phyloP scores from a whole-genome alignment of 2,888 invertebrate species.

The Clitarchus hookeri region DNA sequence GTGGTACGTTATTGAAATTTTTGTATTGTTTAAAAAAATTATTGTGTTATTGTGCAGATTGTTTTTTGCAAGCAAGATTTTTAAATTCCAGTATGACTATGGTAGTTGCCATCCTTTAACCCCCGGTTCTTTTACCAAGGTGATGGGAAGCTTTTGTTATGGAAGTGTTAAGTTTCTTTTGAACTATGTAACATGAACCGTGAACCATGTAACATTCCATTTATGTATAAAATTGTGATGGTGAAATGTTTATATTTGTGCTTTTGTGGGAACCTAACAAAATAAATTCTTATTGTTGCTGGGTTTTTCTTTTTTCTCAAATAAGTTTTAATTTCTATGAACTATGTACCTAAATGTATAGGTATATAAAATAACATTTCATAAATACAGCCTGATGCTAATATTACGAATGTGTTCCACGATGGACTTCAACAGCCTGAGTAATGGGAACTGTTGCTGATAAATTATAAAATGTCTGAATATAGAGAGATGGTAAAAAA shows the following conservation, averaged over 20 bases:
- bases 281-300: conserved; percentile 28
- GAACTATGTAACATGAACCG: not conserved
- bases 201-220: conserved; percentile 12
- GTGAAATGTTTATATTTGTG: conserved; percentile 22
- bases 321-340: too few relatives aligned
- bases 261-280: conserved; percentile 28
- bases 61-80: not conserved
- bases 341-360: too few relatives aligned
- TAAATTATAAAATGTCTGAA: too few relatives aligned
- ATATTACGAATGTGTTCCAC: too few relatives aligned
- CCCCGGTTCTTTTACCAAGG: not conserved
- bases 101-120: not conserved
- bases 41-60: too few relatives aligned
- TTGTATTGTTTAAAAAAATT: too few relatives aligned
- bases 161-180: not conserved
- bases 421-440: too few relatives aligned
- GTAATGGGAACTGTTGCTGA: too few relatives aligned
- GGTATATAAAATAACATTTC: too few relatives aligned
- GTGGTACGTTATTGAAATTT: too few relatives aligned
- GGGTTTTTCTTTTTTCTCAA: conserved; percentile 4
- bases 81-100: not conserved
- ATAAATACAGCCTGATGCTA: too few relatives aligned
- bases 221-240: not conserved
- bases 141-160: not conserved
- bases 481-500: too few relatives aligned